A percentile compares a stretch with the other conserved stretches of the same genome.
Conservation (phyloP, 30 jellyfish, hydroid and myxozoan species). For the Aurelia sp. region DNA sequence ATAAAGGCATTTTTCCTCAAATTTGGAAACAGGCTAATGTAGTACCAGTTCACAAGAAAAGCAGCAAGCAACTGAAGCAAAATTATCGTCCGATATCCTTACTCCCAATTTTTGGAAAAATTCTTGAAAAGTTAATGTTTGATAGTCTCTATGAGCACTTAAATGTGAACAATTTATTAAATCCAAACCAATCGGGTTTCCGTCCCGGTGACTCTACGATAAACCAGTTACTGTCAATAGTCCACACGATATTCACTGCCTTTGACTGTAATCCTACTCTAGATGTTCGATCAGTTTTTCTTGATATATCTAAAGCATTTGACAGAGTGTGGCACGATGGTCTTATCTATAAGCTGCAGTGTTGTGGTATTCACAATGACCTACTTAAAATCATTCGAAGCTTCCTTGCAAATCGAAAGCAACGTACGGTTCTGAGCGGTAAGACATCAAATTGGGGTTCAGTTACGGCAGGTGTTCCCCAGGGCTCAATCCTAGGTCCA, state of each 20-base stretch:
- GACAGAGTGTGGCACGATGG: conserved; percentile 74
- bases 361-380: conserved; percentile 14
- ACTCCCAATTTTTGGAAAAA: no score
- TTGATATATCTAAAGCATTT: conserved; percentile 64
- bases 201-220: neutral
- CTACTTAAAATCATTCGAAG: neutral
- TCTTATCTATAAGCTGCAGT: conserved; percentile 28
- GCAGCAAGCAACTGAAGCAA: no score
- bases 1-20: conserved; percentile 6
- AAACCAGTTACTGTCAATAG: conserved; percentile 48
- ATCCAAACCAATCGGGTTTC: no score
- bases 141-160: no score
- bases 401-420: conserved; percentile 5
- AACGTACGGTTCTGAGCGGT: neutral
- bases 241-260: conserved; percentile 19
- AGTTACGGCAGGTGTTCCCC: no score
- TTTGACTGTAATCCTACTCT: conserved; percentile 52
- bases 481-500: no score
- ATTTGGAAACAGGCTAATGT: conserved; percentile 52
- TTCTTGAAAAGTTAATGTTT: no score
- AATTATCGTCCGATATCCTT: no score
- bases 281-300: conserved; percentile 34
- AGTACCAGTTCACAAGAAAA: conserved; percentile 47
- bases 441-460: no score
- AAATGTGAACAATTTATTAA: no score